Base-by-base conservation (phyloP, 2,888 invertebrate genomes). In the Drosophila tanythrix region DNA sequence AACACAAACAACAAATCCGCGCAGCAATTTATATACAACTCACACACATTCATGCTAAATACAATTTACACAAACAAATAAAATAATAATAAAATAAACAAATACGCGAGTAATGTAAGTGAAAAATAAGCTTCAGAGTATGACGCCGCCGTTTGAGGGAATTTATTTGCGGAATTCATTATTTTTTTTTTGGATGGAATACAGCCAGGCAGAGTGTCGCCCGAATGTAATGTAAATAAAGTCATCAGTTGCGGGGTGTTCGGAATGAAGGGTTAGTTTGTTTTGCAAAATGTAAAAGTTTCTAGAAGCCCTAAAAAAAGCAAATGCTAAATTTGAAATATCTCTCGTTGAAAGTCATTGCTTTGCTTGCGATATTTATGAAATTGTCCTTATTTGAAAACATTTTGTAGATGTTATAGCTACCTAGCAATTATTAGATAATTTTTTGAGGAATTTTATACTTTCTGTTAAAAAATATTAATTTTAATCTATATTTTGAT, bases 81-180 rank as follows among this genome's bases (percentile, higher is more conserved):
- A 60, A 53, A 40, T 57, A 73, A 55, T 33, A 3, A 83, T 81
- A 46, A 46, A 46, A 46, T 70, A 73, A 81, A 70, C 73, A 77
- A 88, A 75, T 74, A 66, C 53, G 69, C 27, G 52, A 61, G 72
- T 70, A 82, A 79, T 73, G 79, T 76, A 80, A 88, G 74, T 86
- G 73, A 75, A 80, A 69, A 86, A 76, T 69, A 43, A 68, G 63
- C 53, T 43, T 68, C 72, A 71, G 60, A 69, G 66, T 62, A 75
- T 66, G 63, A 57, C 29, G 65, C 53, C 21, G 57, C 55, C 59
- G 63, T 69, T 72, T 56, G 38, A 29, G n/a, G 62, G 31, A 73
- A 74, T 83, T 46, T 80, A 74, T 76, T 83, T 64, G 43, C 50
- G 64, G 64, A 67, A 79, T 76, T 70, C 38, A 56, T 70, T 63